Percentiles rank a stretch among this genome's conserved stretches.
Conservation (phyloP, 2,113 vertebrate genomes). For the Dolichallabes microphthalmus region DNA sequence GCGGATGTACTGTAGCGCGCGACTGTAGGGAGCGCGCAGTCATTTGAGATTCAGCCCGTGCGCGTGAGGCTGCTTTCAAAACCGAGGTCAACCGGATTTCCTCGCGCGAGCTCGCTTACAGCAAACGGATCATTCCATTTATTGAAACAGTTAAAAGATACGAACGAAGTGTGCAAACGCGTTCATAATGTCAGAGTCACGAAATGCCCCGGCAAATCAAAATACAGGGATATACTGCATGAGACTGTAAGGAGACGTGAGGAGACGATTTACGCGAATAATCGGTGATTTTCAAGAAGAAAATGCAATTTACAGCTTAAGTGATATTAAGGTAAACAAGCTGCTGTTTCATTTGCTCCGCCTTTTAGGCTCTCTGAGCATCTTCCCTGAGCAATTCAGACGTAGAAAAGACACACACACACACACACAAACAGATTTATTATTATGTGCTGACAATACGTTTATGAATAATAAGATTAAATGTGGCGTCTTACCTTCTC, state of each 20-base stretch:
- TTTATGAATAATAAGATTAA: background rate
- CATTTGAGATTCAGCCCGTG: constrained; percentile 5
- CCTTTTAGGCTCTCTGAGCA: constrained; percentile 28
- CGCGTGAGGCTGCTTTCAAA: background rate
- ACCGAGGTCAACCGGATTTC: constrained; percentile 20
- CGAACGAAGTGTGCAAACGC: too few relatives aligned
- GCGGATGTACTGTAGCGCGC: constrained; percentile 16
- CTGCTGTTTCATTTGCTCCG: constrained; percentile 35
- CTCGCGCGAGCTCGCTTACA: background rate
- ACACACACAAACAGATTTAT: too few relatives aligned
- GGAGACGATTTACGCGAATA: too few relatives aligned
- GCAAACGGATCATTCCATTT: background rate
- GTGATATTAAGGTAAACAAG: background rate
- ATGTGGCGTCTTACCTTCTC: constrained; percentile 81
- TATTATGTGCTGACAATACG: background rate
- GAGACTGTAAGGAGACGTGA: too few relatives aligned
- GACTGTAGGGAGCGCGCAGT: background rate
- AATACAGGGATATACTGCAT: too few relatives aligned
- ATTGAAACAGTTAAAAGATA: background rate
- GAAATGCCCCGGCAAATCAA: background rate
- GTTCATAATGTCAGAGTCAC: background rate
- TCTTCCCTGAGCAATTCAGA: constrained; percentile 27
- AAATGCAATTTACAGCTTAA: too few relatives aligned
- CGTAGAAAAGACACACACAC: background rate
- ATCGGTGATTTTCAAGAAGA: too few relatives aligned